Evolutionary conservation across 2,888 invertebrate species (phyloP).

Genomic region (Agonopterix alstromeriana): DNA sequence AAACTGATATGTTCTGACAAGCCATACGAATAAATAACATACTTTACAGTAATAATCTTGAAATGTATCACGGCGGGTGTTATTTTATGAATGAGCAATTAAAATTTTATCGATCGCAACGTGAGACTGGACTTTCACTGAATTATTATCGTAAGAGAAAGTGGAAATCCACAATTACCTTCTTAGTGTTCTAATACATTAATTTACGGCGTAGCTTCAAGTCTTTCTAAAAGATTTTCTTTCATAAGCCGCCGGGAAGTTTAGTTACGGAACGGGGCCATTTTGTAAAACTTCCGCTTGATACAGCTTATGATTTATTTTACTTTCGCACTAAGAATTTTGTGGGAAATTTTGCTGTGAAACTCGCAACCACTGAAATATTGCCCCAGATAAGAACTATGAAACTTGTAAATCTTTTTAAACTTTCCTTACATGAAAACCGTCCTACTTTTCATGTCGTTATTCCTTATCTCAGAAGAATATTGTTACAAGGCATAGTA

Average conservation of each 20-base stretch:
- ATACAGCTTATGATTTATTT: constrained; percentile 28
- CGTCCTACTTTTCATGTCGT: no score
- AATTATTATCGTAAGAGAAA: constrained; percentile 2
- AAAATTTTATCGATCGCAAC: background rate
- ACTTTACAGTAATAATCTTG: background rate
- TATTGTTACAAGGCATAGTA: no score
- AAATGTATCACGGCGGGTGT: background rate
- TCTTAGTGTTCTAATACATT: no score
- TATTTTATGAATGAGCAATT: background rate
- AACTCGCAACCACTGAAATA: constrained; percentile 18
- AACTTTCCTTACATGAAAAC: constrained; percentile 8
- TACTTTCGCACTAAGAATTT: constrained; percentile 25
- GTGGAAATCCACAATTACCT: background rate
- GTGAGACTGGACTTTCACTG: background rate
- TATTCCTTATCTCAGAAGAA: no score
- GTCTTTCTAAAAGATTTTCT: background rate
- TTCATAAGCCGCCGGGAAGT: constrained; percentile 7
- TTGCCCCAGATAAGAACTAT: constrained; percentile 24
- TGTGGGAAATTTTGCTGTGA: constrained; percentile 16
- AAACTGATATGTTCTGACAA: no score
- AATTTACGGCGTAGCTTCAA: no score
- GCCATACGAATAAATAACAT: no score
- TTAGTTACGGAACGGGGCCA: constrained; percentile 7
- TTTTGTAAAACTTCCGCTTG: constrained; percentile 12
- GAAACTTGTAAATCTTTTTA: constrained; percentile 8